phyloP scores from a whole-genome alignment of 2,888 invertebrate species.

The Parnassius mnemosyne region DNA sequence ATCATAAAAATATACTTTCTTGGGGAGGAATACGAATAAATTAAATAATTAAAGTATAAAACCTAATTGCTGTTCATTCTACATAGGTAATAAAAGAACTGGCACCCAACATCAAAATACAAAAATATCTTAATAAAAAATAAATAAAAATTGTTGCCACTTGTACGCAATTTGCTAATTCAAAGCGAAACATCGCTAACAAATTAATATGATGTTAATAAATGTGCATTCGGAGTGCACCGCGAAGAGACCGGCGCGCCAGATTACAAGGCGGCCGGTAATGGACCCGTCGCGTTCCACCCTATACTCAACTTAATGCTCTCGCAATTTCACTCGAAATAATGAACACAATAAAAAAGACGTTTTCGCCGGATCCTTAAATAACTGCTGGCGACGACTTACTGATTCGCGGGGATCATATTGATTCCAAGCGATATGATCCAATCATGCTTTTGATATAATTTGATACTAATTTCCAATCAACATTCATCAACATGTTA shows the following conservation, averaged over 20 bases:
- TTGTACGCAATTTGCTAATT: slow-evolving; percentile 15
- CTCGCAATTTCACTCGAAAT: slow-evolving; percentile 79
- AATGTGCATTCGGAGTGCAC: slow-evolving; percentile 46
- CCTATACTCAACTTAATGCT: slow-evolving; percentile 80
- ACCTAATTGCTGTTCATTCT: too few species aligned
- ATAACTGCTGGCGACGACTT: slow-evolving; percentile 60
- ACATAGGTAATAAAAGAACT: too few species aligned
- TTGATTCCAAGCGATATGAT: slow-evolving; percentile 36
- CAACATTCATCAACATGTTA: slow-evolving; percentile 16
- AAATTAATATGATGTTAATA: slow-evolving; percentile 65
- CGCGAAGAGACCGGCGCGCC: slow-evolving; percentile 52
- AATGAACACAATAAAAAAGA: slow-evolving; percentile 75
- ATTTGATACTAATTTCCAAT: slow-evolving; percentile 10
- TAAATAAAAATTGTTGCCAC: slow-evolving; percentile 2
- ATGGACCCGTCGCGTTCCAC: slow-evolving; percentile 70
- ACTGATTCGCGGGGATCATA: slow-evolving; percentile 28
- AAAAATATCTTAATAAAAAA: neutral
- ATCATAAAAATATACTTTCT: too few species aligned
- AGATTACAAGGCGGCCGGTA: slow-evolving; percentile 76
- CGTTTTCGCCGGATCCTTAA: slow-evolving; percentile 63
- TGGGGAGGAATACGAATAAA: too few species aligned
- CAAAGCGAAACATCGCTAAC: slow-evolving; percentile 52
- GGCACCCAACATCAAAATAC: neutral
- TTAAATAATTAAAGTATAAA: too few species aligned
- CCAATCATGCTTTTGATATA: slow-evolving; percentile 41